Percentiles rank a stretch among this genome's conserved stretches.
These are phyloP conservation scores for Sylvicapra grimmia DNA, from an alignment of 2,113 vertebrate genomes.

Conservation along the genomic window DNA sequence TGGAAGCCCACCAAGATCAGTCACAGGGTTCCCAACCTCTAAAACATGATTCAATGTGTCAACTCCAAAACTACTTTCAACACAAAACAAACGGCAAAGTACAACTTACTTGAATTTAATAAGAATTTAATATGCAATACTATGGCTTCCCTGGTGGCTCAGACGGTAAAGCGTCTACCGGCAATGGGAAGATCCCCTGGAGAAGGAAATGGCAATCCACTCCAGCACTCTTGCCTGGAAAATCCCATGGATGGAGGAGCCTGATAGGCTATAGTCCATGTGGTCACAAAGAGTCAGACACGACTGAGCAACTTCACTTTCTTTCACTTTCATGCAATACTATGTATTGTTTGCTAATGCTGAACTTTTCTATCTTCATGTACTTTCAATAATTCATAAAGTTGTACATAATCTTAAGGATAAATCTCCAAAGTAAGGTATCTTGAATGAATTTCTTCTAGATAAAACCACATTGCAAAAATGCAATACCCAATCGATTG, in stretches of 20 bases:
- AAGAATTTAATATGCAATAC: neutral
- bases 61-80: neutral
- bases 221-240: no score
- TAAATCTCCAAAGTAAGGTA: neutral
- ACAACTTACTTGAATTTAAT: neutral
- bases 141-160: no score
- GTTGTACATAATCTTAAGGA: neutral
- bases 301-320: no score
- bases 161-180: no score
- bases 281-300: no score
- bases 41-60: neutral
- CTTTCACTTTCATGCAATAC: neutral
- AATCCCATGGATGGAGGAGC: no score
- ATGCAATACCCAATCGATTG: neutral
- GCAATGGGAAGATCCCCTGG: no score
- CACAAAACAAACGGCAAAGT: conserved; percentile 3
- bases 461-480: neutral
- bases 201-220: no score
- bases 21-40: neutral
- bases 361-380: neutral
- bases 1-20: neutral
- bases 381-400: neutral
- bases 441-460: neutral
- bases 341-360: neutral
- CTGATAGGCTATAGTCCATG: no score